Evolutionary conservation across 2,113 vertebrate species (phyloP).

Genomic region (Charadrius vociferus): DNA sequence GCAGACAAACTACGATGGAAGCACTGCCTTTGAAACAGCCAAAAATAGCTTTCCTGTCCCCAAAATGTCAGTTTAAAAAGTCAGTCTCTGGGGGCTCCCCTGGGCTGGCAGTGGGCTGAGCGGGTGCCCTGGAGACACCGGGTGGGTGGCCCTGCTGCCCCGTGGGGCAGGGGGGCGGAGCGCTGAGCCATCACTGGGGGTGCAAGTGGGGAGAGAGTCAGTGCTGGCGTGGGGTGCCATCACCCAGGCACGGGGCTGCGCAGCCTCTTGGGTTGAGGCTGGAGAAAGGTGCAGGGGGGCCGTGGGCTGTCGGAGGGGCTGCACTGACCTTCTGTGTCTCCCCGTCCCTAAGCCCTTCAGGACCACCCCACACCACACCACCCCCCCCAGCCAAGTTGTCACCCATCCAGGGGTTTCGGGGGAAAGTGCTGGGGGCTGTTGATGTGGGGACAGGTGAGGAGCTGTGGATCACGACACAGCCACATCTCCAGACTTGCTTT

Average conservation of each 20-base stretch:
- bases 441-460: fast-evolving
- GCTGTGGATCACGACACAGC: background rate
- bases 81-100: background rate
- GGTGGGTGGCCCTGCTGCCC: background rate
- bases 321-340: background rate
- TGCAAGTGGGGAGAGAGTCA: background rate
- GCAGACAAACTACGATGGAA: background rate
- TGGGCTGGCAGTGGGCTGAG: background rate
- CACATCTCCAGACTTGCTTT: background rate
- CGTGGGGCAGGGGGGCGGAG: too few species aligned
- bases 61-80: conserved; percentile 47
- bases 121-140: background rate
- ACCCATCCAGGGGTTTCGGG: background rate
- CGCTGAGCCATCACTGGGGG: background rate
- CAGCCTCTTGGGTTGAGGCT: background rate
- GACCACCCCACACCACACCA: too few species aligned
- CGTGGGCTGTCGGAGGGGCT: background rate
- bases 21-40: background rate
- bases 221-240: background rate
- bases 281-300: background rate
- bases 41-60: conserved; percentile 54
- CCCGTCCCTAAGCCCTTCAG: too few species aligned
- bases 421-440: background rate
- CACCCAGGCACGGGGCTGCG: fast-evolving
- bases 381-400: too few species aligned